Conservation (phyloP, 2,888 invertebrate species). For the Xestia c-nigrum region DNA sequence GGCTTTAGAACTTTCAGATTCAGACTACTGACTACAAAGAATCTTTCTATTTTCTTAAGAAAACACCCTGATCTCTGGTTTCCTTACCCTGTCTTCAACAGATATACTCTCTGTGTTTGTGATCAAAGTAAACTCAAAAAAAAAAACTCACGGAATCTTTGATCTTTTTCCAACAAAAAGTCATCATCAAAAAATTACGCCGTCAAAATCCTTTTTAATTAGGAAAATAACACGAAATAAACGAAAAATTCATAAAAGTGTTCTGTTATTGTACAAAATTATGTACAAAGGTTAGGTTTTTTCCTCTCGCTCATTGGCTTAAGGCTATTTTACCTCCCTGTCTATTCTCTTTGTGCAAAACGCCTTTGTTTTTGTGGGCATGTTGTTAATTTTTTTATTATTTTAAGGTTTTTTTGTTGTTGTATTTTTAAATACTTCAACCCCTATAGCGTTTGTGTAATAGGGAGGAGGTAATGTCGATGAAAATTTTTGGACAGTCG, state of each 20-base stretch:
- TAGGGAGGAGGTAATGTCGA: conserved; percentile 46
- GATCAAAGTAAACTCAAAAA: not conserved
- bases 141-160: not conserved
- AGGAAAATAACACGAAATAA: conserved; percentile 1
- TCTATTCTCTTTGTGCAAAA: conserved; percentile 55
- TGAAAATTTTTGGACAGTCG: not conserved
- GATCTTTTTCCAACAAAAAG: not conserved
- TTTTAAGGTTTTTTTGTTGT: conserved; percentile 24
- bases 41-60: not conserved
- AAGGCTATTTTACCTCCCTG: conserved; percentile 53
- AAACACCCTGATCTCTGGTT: not conserved
- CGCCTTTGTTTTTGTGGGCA: conserved; percentile 60
- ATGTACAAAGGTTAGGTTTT: conserved; percentile 31
- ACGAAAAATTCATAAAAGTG: conserved; percentile 14
- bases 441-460: conserved; percentile 39
- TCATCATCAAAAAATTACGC: not conserved
- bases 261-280: conserved; percentile 43
- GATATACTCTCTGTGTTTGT: not conserved
- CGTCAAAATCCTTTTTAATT: conserved; percentile 25
- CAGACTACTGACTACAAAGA: not conserved
- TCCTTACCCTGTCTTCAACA: not conserved
- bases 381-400: conserved; percentile 44
- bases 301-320: conserved; percentile 57
- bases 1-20: not conserved
- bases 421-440: conserved; percentile 34